phyloP scores from a whole-genome alignment of 2,797 vertebrate genomes.

The Vespertilio murinus region DNA sequence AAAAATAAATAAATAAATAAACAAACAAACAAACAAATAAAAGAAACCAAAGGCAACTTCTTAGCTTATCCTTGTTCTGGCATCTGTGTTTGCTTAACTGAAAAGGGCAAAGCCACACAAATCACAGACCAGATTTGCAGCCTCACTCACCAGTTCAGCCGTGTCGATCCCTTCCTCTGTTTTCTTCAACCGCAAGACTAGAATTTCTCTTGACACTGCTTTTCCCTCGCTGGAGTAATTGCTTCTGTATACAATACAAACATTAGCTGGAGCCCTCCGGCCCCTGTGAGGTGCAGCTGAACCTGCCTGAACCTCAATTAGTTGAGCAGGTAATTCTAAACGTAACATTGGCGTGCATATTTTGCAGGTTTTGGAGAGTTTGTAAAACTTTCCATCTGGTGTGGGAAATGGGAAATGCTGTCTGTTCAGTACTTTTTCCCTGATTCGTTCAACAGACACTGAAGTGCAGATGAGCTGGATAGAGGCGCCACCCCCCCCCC shows the following conservation, averaged over 20 bases:
- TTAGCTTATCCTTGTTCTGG: background rate
- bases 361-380: background rate
- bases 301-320: background rate
- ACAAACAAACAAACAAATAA: too few species aligned
- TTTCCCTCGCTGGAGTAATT: background rate
- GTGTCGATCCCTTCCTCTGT: background rate
- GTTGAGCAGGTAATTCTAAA: background rate
- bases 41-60: background rate
- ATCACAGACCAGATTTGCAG: background rate
- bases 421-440: background rate
- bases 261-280: background rate
- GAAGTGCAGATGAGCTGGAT: background rate
- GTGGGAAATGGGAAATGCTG: background rate
- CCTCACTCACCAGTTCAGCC: background rate
- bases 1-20: too few species aligned
- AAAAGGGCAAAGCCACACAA: background rate
- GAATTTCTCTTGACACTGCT: background rate
- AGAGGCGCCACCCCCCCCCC: background rate
- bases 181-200: background rate
- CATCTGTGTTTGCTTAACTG: slow-evolving; percentile 12
- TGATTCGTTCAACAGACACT: background rate
- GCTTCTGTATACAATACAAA: background rate
- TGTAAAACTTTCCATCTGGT: background rate
- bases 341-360: background rate
- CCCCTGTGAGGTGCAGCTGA: background rate